Evolutionary conservation across 2,888 invertebrate genomes (phyloP), one percentile per base, ranked within the genome.

Genomic region (Heliconius charithonia): DNA sequence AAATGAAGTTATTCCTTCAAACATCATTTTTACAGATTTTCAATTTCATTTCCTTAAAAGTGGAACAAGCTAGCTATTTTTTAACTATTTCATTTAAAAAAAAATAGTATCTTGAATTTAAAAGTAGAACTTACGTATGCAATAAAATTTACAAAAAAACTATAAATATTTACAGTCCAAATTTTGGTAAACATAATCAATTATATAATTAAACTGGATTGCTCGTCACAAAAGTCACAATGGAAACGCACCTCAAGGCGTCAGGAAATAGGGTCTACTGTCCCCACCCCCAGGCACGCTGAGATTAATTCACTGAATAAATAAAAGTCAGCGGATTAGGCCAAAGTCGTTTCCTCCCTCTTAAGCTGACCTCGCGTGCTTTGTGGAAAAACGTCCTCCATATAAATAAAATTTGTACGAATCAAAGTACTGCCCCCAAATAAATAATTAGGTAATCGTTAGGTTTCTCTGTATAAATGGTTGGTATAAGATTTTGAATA

Each of bases 321-420:
- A 95, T 94, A 95, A 95, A 94, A 94, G 95, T 94, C 95, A 94
- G 95, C 94, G 94, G 95, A 94, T 94, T 94, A 94, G 93, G 92
- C 91, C 93, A 90, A 90, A 92, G 93, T 92, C 93, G 92, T 93
- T 94, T 91, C 93, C 93, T 93, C 93, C 93, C 94, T 93, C 94
- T 92, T 90, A 91, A 91, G 92, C 91, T 93, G 94, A 94, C 93
- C 94, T 93, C 92, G 93, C 92, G 92, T 93, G 93, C 92, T 92
- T 93, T 92, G 92, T 92, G 90, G 91, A 93, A 92, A 93, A 93
- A 93, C 93, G 90, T 90, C 90, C 89, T 87, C 87, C 89, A 91
- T 90, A 93, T 93, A 93, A 94, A 93, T 93, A 93, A 92, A 89
- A 88, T 84, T 85, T 86, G 87, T 90, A 90, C 89, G 87, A 92